Base-by-base conservation (phyloP, 2,888 invertebrate genomes). In the Heteromurus nitidus region DNA sequence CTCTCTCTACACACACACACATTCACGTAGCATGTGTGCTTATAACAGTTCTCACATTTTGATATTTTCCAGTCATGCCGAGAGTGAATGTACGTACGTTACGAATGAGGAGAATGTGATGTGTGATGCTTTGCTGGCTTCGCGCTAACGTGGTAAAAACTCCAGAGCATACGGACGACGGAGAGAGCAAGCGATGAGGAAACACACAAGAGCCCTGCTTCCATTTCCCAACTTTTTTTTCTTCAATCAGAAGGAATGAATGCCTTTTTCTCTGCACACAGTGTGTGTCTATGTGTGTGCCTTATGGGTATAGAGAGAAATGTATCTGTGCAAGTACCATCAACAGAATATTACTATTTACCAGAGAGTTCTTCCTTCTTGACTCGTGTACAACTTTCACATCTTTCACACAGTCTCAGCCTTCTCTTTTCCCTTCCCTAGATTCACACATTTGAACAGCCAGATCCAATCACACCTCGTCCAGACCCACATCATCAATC, bases 401-500 rank as follows among this genome's bases (percentile, higher is more conserved):
- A 55, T 55, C 68, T 68, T 28, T 68, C 65, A 53, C 62, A 65
- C 53, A 77, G 70, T 72, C 69, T 67, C 47, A 36, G 62, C 55
- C 55, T 62, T 16, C 42, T 70, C 31, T 26, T 70, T 26, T 53
- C 28, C 26, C 26, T 28, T 65, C 55, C 44, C 50, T 53, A 28
- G 50, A 53, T 53, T 62, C 64, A 64, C 58, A 70, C 42, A 44
- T 79, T 77, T 58, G 58, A 44, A 44, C 5, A 60, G 68, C 58
- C 65, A 72, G 64, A 67, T 65, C 72, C 75, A 76, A 72, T 76
- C 80, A 80, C 75, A 73, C 80, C 77, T 69, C 65, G 36, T 62
- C 76, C 55, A 44, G 55, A 24, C 60, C 60, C 76, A 82, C 81
- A 81, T 73, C 82, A 81, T 82, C 81, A 80, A 84, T 82, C 83